Conservation (phyloP, 1,140 invertebrate species). For the Streblospio benedicti region DNA sequence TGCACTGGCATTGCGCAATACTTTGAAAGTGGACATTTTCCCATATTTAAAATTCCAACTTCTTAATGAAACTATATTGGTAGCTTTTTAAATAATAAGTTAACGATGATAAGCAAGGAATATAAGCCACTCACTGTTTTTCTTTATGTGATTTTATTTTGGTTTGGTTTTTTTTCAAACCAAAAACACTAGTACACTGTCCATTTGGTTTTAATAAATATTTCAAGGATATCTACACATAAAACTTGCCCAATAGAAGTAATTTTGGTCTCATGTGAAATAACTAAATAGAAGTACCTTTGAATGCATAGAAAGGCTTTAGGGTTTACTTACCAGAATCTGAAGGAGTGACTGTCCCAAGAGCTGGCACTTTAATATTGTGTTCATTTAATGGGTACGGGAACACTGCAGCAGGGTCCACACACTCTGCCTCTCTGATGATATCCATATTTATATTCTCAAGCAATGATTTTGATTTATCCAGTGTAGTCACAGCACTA, state of each 20-base stretch:
- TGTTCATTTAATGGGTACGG: constrained; percentile 27
- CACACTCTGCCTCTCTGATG: constrained; percentile 23
- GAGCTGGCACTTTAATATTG: constrained; percentile 44
- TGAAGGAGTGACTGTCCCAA: constrained; percentile 70
- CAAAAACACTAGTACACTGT: not conserved
- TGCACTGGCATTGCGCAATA: no score
- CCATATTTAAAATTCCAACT: no score
- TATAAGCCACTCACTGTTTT: no score
- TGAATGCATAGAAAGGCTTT: not conserved
- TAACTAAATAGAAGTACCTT: not conserved
- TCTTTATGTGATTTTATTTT: no score
- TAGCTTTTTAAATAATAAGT: no score
- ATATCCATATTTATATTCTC: not conserved
- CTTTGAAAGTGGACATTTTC: no score
- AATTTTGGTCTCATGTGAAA: not conserved
- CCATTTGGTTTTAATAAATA: not conserved
- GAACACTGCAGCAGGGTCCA: constrained; percentile 36
- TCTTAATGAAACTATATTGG: no score
- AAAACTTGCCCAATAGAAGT: not conserved
- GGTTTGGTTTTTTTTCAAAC: no score
- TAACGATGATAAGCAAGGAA: no score
- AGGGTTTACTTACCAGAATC: constrained; percentile 63
- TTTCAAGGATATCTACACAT: not conserved
- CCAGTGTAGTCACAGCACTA: constrained; percentile 7
- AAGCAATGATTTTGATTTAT: no score